Evolutionary conservation across 2,797 vertebrate genomes (phyloP), one percentile per base, ranked within the genome.

Genomic region (Uromys caudimaculatus): DNA sequence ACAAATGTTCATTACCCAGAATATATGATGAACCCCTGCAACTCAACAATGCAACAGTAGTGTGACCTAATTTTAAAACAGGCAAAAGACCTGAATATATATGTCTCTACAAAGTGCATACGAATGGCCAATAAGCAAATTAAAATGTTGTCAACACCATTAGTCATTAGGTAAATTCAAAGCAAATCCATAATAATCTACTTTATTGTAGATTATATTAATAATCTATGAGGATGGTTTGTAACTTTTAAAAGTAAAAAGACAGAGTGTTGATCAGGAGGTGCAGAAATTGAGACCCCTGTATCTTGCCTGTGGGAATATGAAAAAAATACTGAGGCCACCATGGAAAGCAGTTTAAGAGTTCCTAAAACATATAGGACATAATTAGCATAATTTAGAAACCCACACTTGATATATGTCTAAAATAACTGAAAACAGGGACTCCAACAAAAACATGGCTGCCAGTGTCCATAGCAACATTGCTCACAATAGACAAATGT

Each of bases 171-270:
- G 11, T 35, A 91, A 89, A 93, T 23, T 38, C 29, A 93, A 38
- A 77, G n/a, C 58, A 76, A 97, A 83, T 41, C 32, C 19, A 79
- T 35, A 78, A n/a, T 38, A 52, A 92, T 54, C 27, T 58, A 54
- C 16, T 62, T 71, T 83, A 52, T 27, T 86, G 12, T 86, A 86
- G 12, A 69, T 69, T 32, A 24, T n/a, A 38, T n/a, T 86, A 69
- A 27, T 52, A 69, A 24, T 44, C 24, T 62, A 64, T 56, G n/a
- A 71, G 4, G 29, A 77, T 35, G 12, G 14, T 64, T 94, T 44
- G 6, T 50, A 89, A 76, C 41, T 81, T 81, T 52, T 79, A 19
- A 94, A 50, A 44, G 89, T 47, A 41, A 95, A 91, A 94, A 64
- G 50, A 41, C 41, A 10, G 93, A 78, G 27, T 83, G 29, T 78